phyloP scores from a whole-genome alignment of 2,888 invertebrate species.

The Diarsia rubi region DNA sequence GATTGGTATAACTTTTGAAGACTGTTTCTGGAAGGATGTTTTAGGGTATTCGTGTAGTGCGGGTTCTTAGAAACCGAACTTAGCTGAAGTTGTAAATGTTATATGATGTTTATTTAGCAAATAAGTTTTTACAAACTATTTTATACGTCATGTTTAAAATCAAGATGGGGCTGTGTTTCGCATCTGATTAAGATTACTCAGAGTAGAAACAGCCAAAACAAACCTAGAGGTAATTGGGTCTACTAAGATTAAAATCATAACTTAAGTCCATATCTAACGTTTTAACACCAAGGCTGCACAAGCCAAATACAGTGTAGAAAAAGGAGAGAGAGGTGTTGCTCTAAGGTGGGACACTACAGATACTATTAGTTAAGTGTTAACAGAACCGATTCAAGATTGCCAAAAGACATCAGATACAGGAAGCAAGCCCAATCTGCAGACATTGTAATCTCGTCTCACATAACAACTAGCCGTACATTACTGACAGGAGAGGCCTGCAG shows the following conservation, averaged over 20 bases:
- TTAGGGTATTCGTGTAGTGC: too few relatives aligned
- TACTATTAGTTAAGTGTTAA: not conserved
- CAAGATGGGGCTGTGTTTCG: too few relatives aligned
- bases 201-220: too few relatives aligned
- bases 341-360: not conserved
- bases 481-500: slow-evolving; percentile 12
- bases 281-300: not conserved
- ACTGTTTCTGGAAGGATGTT: not conserved
- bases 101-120: too few relatives aligned
- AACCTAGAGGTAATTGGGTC: not conserved
- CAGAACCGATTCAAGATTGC: not conserved
- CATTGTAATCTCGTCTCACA: slow-evolving; percentile 12
- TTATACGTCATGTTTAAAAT: too few relatives aligned
- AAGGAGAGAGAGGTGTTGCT: not conserved
- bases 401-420: not conserved
- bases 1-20: slow-evolving; percentile 9
- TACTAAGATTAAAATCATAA: not conserved
- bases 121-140: too few relatives aligned
- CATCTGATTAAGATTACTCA: too few relatives aligned
- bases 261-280: not conserved
- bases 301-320: not conserved
- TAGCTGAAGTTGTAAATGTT: not conserved
- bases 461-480: slow-evolving; percentile 25
- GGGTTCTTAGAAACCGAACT: not conserved
- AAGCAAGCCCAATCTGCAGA: not conserved